Conservation (phyloP, 2,888 invertebrate genomes). For the Caradrina clavipalpis region DNA sequence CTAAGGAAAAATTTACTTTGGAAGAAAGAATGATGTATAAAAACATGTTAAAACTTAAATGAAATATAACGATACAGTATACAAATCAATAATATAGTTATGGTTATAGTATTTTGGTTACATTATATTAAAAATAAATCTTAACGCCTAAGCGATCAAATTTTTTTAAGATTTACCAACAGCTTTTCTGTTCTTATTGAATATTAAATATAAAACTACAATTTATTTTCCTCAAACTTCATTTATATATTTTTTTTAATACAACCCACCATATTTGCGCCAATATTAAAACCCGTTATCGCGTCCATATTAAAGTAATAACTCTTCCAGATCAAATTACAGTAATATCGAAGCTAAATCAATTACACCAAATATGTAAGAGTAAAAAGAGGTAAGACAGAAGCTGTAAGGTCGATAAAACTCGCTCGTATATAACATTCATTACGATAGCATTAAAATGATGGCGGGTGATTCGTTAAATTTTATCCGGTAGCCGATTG, state of each 20-base stretch:
- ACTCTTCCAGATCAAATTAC: conserved; percentile 44
- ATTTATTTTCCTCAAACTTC: no score
- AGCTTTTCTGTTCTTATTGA: no score
- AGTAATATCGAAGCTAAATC: conserved; percentile 51
- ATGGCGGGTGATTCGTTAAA: conserved; percentile 76
- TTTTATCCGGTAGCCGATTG: conserved; percentile 75
- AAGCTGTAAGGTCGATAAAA: conserved; percentile 67
- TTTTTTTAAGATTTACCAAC: no score
- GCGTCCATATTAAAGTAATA: conserved; percentile 18
- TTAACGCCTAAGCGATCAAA: no score
- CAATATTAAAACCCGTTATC: background rate
- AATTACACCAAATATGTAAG: conserved; percentile 54
- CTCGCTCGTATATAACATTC: conserved; percentile 70
- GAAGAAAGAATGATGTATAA: background rate
- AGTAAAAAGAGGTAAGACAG: conserved; percentile 60
- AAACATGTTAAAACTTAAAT: background rate
- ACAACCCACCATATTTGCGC: background rate
- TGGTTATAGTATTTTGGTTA: no score
- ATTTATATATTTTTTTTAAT: no score
- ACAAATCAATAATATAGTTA: no score
- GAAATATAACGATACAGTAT: no score
- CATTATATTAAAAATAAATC: no score
- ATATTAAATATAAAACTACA: no score
- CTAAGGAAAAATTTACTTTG: background rate
- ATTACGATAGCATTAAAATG: conserved; percentile 73